These are phyloP conservation scores for Drosophila neocordata DNA, from an alignment of 1,140 invertebrate genomes.

Conservation along the genomic window DNA sequence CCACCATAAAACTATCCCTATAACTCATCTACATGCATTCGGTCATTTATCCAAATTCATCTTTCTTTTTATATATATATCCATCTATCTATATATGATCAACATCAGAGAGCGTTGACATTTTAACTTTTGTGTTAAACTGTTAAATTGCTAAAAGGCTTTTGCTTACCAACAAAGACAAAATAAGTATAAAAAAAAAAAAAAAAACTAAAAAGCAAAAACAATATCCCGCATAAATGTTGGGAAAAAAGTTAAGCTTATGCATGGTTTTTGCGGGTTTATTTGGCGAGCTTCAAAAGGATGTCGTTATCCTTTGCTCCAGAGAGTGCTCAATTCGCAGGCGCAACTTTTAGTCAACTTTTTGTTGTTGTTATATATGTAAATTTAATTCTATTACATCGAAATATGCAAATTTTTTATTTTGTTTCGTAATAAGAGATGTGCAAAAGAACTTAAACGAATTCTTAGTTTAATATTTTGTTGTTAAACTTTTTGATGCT, in stretches of 20 bases:
- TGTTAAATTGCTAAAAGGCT: slow-evolving; percentile 57
- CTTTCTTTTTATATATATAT: neutral
- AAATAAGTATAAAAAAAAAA: slow-evolving; percentile 36
- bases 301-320: slow-evolving; percentile 60
- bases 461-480: too few relatives aligned
- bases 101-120: slow-evolving; percentile 71
- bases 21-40: neutral
- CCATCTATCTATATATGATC: slow-evolving; percentile 42
- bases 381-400: neutral
- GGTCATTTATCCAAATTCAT: slow-evolving; percentile 52
- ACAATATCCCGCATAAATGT: slow-evolving; percentile 54
- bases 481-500: too few relatives aligned
- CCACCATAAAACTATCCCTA: slow-evolving; percentile 9
- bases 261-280: slow-evolving; percentile 75
- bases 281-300: slow-evolving; percentile 72
- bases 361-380: neutral
- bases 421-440: too few relatives aligned
- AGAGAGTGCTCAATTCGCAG: slow-evolving; percentile 32
- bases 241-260: slow-evolving; percentile 72
- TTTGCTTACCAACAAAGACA: slow-evolving; percentile 23
- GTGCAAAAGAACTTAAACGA: too few relatives aligned
- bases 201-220: slow-evolving; percentile 28
- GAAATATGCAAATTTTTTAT: too few relatives aligned
- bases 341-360: slow-evolving; percentile 44
- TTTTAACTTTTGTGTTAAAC: slow-evolving; percentile 75